Base-by-base conservation (phyloP, 1,140 invertebrate species). In the Euwallacea fornicatus region DNA sequence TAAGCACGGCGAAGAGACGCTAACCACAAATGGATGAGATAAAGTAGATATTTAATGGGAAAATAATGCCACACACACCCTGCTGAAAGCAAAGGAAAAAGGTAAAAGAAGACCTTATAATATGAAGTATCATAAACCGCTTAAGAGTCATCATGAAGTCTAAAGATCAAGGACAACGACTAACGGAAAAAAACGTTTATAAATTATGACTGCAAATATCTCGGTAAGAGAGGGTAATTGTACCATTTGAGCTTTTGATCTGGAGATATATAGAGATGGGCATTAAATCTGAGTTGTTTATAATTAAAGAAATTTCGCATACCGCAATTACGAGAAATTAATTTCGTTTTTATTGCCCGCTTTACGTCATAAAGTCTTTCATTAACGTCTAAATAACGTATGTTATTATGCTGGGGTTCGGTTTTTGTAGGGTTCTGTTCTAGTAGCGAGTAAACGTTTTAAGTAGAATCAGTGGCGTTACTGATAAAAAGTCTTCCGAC, bases 261-360 rank as follows among this genome's bases (percentile, higher is more conserved):
- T 50, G 13, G 13, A 13, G 13, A 50, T 50, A 50, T 50, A 50
- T 50, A 10, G 46, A 13, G 46, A 13, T 10, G 46, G 9, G 46
- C 46, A 50, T 50, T 50, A 50, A 50, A 50, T 50, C 46, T 50
- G 46, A 50, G 46, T 13, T 13, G 46, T 50, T 50, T 50, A 50
- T 50, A 50, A 50, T 50, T 50, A 50, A 50, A 50, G 46, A 11
- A 50, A 50, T 50, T 50, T 10, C 46, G 46, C 46, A 50, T 50
- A 50, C 9, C 9, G 46, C 46, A 50, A 50, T 50, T 50, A 50
- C 46, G 46, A 13, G 13, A 13, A 50, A 50, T 50, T 50, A 50
- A 50, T 50, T 50, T 50, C 46, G 46, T 11, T 50, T 50, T 50
- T 50, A 50, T 50, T 50, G 6, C 46, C 46, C 46, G 9, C 9